Conservation (phyloP, 2,113 vertebrate species). For the Paracanthobrama guichenoti region DNA sequence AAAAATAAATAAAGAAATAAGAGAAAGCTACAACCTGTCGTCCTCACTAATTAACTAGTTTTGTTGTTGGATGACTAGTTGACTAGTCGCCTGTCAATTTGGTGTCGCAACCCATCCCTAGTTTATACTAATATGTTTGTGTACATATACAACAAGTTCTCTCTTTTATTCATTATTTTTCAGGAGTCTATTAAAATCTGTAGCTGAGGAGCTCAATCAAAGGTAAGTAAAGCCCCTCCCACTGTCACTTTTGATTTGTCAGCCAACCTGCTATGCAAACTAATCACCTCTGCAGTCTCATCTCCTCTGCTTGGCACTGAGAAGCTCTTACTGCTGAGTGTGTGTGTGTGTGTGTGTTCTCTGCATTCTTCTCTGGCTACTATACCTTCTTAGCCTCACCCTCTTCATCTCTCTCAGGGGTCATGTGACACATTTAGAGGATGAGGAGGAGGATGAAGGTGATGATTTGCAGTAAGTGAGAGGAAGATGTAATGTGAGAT, state of each 20-base stretch:
- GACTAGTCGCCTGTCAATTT: not conserved
- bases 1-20: not conserved
- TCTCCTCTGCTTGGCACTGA: constrained; percentile 44
- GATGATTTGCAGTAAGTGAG: constrained; percentile 93
- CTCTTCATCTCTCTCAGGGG: constrained; percentile 88
- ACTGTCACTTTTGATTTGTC: constrained; percentile 1
- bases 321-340: constrained; percentile 33
- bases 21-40: not conserved
- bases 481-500: constrained; percentile 41
- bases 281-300: constrained; percentile 34
- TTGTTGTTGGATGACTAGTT: not conserved
- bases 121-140: not conserved
- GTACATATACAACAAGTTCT: not conserved
- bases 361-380: constrained; percentile 40
- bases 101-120: not conserved
- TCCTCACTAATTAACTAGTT: not conserved
- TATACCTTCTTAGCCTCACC: constrained; percentile 53
- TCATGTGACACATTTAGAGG: constrained; percentile 98
- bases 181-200: constrained; percentile 97
- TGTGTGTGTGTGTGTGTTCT: constrained; percentile 23
- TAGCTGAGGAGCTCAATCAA: constrained; percentile 96
- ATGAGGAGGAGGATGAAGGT: constrained; percentile 90
- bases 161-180: constrained; percentile 56
- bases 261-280: constrained; percentile 35
- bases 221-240: constrained; percentile 80